Evolutionary conservation across 2,113 vertebrate species (phyloP).

Genomic region (Amphilophus citrinellus): DNA sequence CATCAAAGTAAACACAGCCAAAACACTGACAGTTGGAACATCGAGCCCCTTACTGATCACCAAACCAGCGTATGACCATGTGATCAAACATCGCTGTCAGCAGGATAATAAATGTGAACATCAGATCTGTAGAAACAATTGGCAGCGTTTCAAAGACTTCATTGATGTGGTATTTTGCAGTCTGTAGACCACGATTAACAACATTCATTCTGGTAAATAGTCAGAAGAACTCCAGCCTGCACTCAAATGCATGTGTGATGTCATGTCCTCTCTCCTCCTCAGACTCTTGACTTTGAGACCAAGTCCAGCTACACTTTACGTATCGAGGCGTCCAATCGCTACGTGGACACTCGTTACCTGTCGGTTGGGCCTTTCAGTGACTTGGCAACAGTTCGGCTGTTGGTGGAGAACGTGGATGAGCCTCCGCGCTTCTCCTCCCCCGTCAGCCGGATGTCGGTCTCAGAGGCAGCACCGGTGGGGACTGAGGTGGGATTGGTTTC

Average conservation of each 20-base stretch:
- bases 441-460: conserved; percentile 22
- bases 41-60: no score
- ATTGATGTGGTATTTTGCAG: no score
- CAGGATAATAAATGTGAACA: background rate
- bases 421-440: conserved; percentile 27
- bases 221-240: background rate
- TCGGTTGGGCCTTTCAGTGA: conserved; percentile 32
- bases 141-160: fast-evolving
- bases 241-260: background rate
- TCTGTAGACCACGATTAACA: no score
- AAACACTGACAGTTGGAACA: no score
- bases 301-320: conserved; percentile 43
- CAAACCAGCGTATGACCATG: no score
- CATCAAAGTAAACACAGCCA: no score
- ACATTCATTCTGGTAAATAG: background rate
- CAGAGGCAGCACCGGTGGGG: conserved; percentile 40
- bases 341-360: conserved; percentile 37
- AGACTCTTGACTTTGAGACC: conserved; percentile 55
- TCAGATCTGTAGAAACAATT: background rate
- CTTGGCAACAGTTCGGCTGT: conserved; percentile 11
- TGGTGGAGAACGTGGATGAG: conserved; percentile 45
- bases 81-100: background rate
- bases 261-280: background rate
- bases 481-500: conserved; percentile 45
- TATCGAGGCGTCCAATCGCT: conserved; percentile 38